These are phyloP conservation scores for Actinostola sp. DNA, from an alignment of 92 coral and sea anemone genomes.

Conservation along the genomic window DNA sequence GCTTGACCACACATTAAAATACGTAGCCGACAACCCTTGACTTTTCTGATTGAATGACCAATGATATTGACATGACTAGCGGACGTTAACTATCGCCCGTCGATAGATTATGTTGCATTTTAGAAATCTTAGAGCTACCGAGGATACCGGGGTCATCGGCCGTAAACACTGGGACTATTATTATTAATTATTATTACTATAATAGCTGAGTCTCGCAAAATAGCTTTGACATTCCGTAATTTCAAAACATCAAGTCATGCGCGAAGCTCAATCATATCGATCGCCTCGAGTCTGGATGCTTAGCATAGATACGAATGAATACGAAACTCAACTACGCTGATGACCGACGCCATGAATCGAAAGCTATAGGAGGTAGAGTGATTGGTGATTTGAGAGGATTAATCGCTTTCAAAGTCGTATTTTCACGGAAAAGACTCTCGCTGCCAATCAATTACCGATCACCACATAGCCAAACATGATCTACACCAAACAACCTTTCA, in stretches of 20 bases:
- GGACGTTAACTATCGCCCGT: neutral
- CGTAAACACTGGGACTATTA: conserved; percentile 10
- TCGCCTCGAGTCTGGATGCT: conserved; percentile 2
- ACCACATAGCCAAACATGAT: neutral
- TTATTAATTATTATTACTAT: neutral
- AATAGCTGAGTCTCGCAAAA: no score
- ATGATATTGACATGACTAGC: conserved; percentile 10
- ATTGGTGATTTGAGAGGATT: neutral
- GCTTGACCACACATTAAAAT: conserved; percentile 34
- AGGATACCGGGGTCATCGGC: neutral
- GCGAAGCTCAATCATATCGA: conserved; percentile 6
- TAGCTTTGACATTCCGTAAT: conserved; percentile 11
- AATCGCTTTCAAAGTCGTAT: neutral
- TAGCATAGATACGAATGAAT: neutral
- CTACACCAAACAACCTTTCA: neutral
- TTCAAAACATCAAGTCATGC: conserved; percentile 21
- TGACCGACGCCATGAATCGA: neutral
- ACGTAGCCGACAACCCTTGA: conserved; percentile 22
- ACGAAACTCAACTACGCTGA: neutral
- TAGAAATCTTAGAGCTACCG: conserved; percentile 9
- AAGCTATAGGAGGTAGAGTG: neutral
- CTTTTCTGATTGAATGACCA: conserved; percentile 30
- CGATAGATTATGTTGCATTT: conserved; percentile 7
- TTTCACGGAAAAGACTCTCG: neutral
- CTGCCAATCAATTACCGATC: neutral